Evolutionary conservation across 1,140 invertebrate species (phyloP).

Genomic region (Halyomorpha halys): DNA sequence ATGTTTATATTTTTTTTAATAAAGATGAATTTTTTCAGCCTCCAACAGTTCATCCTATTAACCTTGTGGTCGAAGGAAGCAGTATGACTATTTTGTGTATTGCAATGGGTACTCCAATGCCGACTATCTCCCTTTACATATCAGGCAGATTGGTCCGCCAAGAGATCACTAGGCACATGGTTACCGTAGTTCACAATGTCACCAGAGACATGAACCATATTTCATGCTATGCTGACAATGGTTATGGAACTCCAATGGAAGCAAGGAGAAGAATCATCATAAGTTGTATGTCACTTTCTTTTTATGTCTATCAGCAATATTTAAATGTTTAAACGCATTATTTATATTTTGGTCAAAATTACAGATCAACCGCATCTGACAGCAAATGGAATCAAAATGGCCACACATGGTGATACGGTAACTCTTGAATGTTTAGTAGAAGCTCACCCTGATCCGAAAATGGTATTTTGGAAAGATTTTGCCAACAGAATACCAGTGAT

Average conservation of each 20-base stretch:
- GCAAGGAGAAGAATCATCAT: constrained; percentile 62
- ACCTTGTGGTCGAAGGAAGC: constrained; percentile 66
- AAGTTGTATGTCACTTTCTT: constrained; percentile 51
- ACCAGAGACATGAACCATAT: constrained; percentile 71
- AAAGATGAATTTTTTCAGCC: constrained; percentile 42
- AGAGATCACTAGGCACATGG: constrained; percentile 67
- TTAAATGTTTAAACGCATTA: too few species aligned
- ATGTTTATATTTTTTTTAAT: too few species aligned
- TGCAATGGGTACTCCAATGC: constrained; percentile 69
- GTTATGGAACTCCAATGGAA: constrained; percentile 72
- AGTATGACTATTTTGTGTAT: constrained; percentile 75
- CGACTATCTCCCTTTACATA: constrained; percentile 68
- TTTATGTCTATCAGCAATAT: not conserved
- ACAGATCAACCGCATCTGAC: constrained; percentile 62
- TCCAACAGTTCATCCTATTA: constrained; percentile 68
- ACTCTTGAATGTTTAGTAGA: constrained; percentile 63
- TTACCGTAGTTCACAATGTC: constrained; percentile 67
- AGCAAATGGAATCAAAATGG: constrained; percentile 61
- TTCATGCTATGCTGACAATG: constrained; percentile 74
- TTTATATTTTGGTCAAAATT: not conserved
- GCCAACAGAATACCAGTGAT: constrained; percentile 57
- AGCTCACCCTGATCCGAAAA: constrained; percentile 62
- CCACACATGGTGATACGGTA: constrained; percentile 55
- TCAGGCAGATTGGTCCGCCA: constrained; percentile 60
- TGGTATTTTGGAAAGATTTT: constrained; percentile 66